Base-by-base conservation (phyloP, 2,113 vertebrate genomes). In the Tursiops truncatus region DNA sequence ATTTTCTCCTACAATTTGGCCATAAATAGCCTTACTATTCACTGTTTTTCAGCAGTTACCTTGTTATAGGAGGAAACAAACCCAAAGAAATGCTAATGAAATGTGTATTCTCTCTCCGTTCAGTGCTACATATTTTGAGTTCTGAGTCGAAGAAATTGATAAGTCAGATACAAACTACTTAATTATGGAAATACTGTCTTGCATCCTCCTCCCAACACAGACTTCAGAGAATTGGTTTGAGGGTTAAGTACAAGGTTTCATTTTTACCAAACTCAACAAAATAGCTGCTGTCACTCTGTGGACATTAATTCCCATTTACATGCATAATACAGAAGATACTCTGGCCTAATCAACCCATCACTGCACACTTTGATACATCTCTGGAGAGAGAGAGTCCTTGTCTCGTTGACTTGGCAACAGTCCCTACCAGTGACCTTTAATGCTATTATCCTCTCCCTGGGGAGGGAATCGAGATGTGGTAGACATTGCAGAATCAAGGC, bases 241-340 rank as follows among this genome's bases (percentile, higher is more conserved):
- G 44, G 47, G 62, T 89, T 94, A 84, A 95, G 15, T 65, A 53
- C 20, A 65, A 47, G 7, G 5, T 92, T 93, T 89, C 50, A n/a
- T 91, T 95, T 98, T 97, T 83, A 94, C 82, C 58, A 83, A 74
- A 86, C 26, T 92, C 62, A 79, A 93, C 70, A 89, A 86, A 97
- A 77, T 82, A 79, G 65, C 62, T 91, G n/a, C 47, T 80, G 44
- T 67, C 73, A 36, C 50, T 95, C 74, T 65, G 71, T 47, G 44
- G 74, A 31, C 77, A 74, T 94, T 86, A 71, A 71, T 97, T 95
- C n/a, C 88, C 68, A 95, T 91, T 95, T 89, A 65, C 74, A 95
- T 74, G 36, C 56, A 93, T 63, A 73, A 89, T 83, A 82, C 38
- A 70, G 38, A 95, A 94, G 76, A 56, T 68, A 8, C 14, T n/a